A percentile compares a stretch with the other conserved stretches of the same genome.
These are phyloP conservation scores for Diplosoma virens DNA, from an alignment of 23 tunicate genomes.

Conservation along the genomic window DNA sequence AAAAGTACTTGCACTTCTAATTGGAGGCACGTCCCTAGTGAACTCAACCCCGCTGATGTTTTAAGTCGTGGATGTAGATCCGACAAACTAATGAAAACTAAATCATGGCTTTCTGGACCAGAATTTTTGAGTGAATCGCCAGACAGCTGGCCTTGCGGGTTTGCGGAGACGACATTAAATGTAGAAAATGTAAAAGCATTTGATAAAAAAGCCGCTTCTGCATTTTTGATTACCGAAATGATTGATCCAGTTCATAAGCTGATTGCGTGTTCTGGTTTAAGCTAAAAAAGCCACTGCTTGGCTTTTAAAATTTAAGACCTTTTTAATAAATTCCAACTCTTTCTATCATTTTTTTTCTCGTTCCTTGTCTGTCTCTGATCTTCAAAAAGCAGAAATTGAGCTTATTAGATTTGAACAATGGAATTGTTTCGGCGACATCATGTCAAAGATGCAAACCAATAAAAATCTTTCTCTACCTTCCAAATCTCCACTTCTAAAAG, in stretches of 20 bases:
- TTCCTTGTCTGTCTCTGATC: neutral
- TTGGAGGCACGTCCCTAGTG: conserved; percentile 21
- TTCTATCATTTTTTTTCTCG: no score
- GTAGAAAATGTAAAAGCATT: no score
- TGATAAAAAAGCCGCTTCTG: no score
- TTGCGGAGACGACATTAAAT: no score
- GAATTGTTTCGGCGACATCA: neutral
- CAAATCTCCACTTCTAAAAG: neutral
- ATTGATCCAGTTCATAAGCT: no score
- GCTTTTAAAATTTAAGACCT: no score
- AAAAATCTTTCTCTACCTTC: neutral
- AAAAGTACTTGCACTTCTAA: neutral
- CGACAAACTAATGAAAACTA: neutral
- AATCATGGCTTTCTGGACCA: conserved; percentile 1
- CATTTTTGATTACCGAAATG: no score
- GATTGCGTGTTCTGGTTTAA: no score
- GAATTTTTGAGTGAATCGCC: neutral
- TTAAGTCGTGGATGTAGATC: neutral
- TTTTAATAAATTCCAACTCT: no score
- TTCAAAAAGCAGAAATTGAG: neutral
- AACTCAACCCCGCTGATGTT: neutral
- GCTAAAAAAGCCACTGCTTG: no score
- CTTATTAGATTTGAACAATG: neutral
- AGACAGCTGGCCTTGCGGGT: neutral
- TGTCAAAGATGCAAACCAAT: neutral